These are phyloP conservation scores for Lycodopsis pacificus DNA, from an alignment of 2,797 vertebrate species.

Conservation along the genomic window DNA sequence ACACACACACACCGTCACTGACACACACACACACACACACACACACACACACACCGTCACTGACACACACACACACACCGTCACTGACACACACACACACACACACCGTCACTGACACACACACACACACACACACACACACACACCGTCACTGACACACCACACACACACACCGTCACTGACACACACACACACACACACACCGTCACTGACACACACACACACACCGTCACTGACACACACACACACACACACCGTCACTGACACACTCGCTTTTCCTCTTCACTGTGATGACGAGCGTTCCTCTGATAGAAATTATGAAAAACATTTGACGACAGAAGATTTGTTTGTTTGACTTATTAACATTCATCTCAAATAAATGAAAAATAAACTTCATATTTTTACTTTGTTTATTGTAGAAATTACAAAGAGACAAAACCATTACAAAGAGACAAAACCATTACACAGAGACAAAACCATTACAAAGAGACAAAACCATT, in stretches of 20 bases:
- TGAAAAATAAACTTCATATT: too few relatives aligned
- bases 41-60: neutral
- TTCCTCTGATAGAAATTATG: neutral
- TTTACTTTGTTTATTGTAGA: too few relatives aligned
- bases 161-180: neutral
- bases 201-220: neutral
- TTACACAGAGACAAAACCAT: neutral
- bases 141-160: neutral
- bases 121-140: too few relatives aligned
- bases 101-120: neutral
- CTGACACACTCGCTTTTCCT: neutral
- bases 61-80: neutral
- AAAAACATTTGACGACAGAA: neutral
- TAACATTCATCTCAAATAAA: neutral
- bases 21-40: too few relatives aligned
- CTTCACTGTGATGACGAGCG: neutral
- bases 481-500: too few relatives aligned
- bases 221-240: neutral
- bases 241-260: neutral
- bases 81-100: neutral
- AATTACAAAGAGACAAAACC: too few relatives aligned
- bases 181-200: constrained; percentile 6
- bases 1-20: neutral
- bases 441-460: too few relatives aligned
- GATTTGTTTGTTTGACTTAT: neutral